These are phyloP conservation scores for Platalea minor DNA, from an alignment of 2,797 vertebrate genomes.

Conservation along the genomic window DNA sequence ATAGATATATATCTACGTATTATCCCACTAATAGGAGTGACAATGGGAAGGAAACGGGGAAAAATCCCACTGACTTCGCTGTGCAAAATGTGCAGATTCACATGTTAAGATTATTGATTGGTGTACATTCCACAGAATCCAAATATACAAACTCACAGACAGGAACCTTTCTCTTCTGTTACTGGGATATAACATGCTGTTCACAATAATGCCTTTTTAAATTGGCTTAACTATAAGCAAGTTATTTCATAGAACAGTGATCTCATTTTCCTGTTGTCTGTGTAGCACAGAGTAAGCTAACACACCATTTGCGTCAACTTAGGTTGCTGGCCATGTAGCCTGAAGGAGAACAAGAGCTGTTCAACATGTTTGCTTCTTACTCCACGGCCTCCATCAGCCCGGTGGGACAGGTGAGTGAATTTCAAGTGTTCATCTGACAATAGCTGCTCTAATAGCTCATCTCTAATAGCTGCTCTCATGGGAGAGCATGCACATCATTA, in stretches of 20 bases:
- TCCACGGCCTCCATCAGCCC: not conserved
- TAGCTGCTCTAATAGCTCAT: not conserved
- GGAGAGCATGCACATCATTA: not conserved
- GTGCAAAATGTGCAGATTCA: not conserved
- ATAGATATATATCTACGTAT: not conserved
- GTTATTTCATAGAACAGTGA: not conserved
- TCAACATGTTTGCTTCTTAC: not conserved
- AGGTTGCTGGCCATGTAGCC: not conserved
- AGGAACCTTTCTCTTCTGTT: not conserved
- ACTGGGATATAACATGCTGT: not conserved
- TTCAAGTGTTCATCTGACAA: not conserved
- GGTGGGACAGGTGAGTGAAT: not conserved
- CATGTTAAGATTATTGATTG: not conserved
- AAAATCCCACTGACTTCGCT: not conserved
- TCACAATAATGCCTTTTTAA: not conserved
- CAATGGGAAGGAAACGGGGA: not conserved
- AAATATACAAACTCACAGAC: not conserved
- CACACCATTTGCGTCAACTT: not conserved
- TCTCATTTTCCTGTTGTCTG: not conserved
- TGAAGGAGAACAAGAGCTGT: not conserved
- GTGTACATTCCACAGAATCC: fast-evolving
- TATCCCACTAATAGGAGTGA: not conserved
- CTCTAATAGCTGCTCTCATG: not conserved
- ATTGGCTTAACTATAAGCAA: not conserved
- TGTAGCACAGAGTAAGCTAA: not conserved